Base-by-base conservation (phyloP, 2,888 invertebrate genomes). In the Phortica magna region DNA sequence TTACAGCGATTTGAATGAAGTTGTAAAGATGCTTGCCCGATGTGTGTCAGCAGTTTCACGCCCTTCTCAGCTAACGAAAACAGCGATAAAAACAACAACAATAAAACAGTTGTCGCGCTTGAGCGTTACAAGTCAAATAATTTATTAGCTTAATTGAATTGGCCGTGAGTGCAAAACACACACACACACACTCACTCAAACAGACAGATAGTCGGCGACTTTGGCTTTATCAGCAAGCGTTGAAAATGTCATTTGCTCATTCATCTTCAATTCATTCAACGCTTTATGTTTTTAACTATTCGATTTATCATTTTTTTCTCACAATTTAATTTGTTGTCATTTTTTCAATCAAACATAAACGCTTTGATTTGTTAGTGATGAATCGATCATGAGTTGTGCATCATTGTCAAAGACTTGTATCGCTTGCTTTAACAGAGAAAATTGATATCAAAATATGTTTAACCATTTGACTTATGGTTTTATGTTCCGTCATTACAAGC, bases 81-180 rank as follows among this genome's bases (percentile, higher is more conserved):
- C 10, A 7, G 3, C 14, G 7, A 9, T 7, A 48, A 12, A 2
- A 48, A 48, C 31, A 31, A 31, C 31, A 31, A 31, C 31, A 31
- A 31, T 31, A 31, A 31, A 31, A 31, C 31, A 31, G 31, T 31
- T 31, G 31, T 31, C 31, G 31, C 31, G 31, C 31, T 31, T 31
- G 31, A 31, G 31, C 31, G 31, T 31, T 31, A 19, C 59, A 59
- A 59, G 59, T 61, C 61, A 39, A 65, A 41, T 48, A 43, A 68
- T 43, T 71, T 71, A 53, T 53, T 55, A 12, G 70, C 70, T 71
- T 22, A 53, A 31, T 71, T 71, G 55, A 31, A 39, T 70, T 71
- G 70, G 39, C 70, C 70, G n/a, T 71, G 70, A 71, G 70, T 71
- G n/a, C 39, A 71, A 53, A 55, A 53, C 31, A 19, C 61, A 17